Evolutionary conservation across 2,888 invertebrate genomes (phyloP).

Genomic region (Torymus auratus): DNA sequence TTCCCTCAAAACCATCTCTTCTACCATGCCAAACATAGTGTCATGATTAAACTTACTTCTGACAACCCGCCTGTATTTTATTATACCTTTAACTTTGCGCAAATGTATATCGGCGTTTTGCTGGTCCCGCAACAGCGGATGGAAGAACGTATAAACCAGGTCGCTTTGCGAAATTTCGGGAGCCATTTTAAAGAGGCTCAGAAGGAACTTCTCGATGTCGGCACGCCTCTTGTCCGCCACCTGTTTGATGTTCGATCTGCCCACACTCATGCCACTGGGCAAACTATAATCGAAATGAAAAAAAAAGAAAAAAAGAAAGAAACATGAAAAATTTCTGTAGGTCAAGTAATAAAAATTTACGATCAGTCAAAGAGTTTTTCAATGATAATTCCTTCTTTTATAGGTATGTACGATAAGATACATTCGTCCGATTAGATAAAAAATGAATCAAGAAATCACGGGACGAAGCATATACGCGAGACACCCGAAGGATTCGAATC

Average conservation of each 20-base stretch:
- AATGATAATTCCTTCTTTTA: constrained; percentile 28
- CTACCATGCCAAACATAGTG: too few relatives aligned
- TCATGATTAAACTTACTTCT: too few relatives aligned
- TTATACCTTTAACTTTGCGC: constrained; percentile 85
- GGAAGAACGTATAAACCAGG: constrained; percentile 99
- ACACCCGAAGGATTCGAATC: neutral
- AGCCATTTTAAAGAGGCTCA: constrained; percentile 89
- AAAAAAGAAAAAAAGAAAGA: too few relatives aligned
- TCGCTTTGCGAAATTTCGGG: constrained; percentile 97
- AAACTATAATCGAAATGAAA: constrained; percentile 77
- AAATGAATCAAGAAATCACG: constrained; percentile 32
- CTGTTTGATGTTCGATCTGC: constrained; percentile 95
- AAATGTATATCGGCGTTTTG: constrained; percentile 90
- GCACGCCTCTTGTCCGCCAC: constrained; percentile 95
- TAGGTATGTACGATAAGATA: constrained; percentile 53
- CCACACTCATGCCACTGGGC: constrained; percentile 87
- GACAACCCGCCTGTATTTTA: neutral
- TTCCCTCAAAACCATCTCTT: too few relatives aligned
- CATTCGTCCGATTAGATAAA: constrained; percentile 56
- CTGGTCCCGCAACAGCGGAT: constrained; percentile 95
- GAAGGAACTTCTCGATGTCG: constrained; percentile 92
- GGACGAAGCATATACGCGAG: constrained; percentile 8
- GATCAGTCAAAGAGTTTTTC: neutral
- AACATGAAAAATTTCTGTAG: too few relatives aligned
- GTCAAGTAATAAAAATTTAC: neutral